Evolutionary conservation across 2,888 invertebrate genomes (phyloP).

Genomic region (Strigamia transsilvanica): DNA sequence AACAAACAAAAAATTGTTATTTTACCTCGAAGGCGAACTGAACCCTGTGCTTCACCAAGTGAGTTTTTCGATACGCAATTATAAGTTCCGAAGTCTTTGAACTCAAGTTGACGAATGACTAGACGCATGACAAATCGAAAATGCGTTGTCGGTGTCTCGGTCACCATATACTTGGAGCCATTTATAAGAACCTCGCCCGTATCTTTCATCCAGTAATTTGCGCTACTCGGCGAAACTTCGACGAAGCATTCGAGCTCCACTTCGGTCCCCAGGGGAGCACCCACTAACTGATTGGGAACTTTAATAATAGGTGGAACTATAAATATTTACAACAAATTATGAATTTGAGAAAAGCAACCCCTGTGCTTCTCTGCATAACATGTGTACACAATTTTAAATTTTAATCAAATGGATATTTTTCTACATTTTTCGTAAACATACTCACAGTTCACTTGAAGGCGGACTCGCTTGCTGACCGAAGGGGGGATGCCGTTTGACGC

Average conservation of each 20-base stretch:
- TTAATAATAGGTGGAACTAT: conserved; percentile 93
- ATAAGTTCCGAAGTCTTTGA: conserved; percentile 88
- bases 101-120: conserved; percentile 81
- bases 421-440: background rate
- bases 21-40: conserved; percentile 89
- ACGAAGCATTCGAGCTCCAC: conserved; percentile 92
- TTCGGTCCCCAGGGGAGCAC: conserved; percentile 88
- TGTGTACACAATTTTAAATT: background rate
- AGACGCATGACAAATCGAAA: conserved; percentile 90
- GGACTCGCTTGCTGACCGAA: conserved; percentile 61
- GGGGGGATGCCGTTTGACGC: conserved; percentile 64
- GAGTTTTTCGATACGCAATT: conserved; percentile 94
- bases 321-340: conserved; percentile 60
- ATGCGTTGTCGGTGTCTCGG: conserved; percentile 82
- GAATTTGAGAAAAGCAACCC: background rate
- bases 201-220: conserved; percentile 80
- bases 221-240: conserved; percentile 89
- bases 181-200: conserved; percentile 86
- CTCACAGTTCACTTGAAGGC: conserved; percentile 61
- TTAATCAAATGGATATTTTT: background rate
- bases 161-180: conserved; percentile 81
- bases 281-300: conserved; percentile 90
- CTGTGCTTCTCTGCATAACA: background rate
- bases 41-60: conserved; percentile 90
- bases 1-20: conserved; percentile 56